phyloP scores from a whole-genome alignment of 2,888 invertebrate genomes.

The Chesias legatella region DNA sequence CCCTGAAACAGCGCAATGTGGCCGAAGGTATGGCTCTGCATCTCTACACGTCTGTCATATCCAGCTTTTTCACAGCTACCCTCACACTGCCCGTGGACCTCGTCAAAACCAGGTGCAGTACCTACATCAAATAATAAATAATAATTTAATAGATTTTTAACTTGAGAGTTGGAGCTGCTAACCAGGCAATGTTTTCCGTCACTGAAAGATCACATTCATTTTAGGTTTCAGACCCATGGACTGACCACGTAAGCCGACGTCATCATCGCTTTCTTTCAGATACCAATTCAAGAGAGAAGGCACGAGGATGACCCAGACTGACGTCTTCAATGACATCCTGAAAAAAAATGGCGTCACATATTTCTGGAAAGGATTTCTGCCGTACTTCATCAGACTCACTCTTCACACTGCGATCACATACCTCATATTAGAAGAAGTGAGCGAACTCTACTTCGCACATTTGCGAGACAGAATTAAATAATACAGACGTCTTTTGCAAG shows the following conservation, averaged over 20 bases:
- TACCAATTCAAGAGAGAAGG: slow-evolving; percentile 38
- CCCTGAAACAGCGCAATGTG: slow-evolving; percentile 67
- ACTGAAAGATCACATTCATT: too few species aligned
- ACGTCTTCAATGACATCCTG: slow-evolving; percentile 87
- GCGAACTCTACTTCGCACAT: slow-evolving; percentile 76
- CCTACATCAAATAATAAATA: too few species aligned
- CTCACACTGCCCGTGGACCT: slow-evolving; percentile 98
- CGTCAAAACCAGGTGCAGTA: slow-evolving; percentile 89
- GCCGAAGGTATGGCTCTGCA: slow-evolving; percentile 88
- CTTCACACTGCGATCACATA: slow-evolving; percentile 97
- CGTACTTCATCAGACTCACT: slow-evolving; percentile 94
- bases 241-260: background rate
- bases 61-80: slow-evolving; percentile 94
- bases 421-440: slow-evolving; percentile 94
- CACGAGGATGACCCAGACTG: slow-evolving; percentile 50
- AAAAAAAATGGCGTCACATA: slow-evolving; percentile 91
- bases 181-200: too few species aligned
- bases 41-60: slow-evolving; percentile 93
- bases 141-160: too few species aligned
- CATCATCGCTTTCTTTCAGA: slow-evolving; percentile 27
- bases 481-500: too few species aligned
- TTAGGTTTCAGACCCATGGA: background rate
- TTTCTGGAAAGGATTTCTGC: slow-evolving; percentile 97
- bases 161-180: too few species aligned
- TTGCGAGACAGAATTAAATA: too few species aligned